Conservation (phyloP, 2,888 invertebrate species). For the Holacanthella duospinosa region DNA sequence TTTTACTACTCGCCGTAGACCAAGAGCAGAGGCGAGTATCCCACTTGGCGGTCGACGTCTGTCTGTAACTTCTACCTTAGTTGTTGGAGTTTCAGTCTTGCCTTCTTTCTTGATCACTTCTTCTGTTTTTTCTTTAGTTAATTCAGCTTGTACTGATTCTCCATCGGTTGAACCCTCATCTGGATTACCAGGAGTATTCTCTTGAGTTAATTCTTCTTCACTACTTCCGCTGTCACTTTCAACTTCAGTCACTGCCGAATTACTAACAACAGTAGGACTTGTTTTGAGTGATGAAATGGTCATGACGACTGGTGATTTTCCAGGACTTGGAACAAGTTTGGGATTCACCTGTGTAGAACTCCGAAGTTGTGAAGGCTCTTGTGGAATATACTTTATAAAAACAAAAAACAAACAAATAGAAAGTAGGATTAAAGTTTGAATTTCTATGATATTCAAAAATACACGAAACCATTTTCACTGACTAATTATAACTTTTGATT, state of each 20-base stretch:
- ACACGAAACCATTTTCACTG: too few species aligned
- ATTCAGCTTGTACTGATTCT: background rate
- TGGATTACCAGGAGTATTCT: conserved; percentile 6
- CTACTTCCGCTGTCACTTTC: background rate
- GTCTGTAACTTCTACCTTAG: conserved; percentile 11
- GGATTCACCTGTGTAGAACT: background rate
- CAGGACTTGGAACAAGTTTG: background rate
- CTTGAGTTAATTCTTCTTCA: conserved; percentile 1
- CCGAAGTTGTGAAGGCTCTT: conserved; percentile 13
- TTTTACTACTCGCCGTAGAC: conserved; percentile 16
- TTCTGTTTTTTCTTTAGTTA: conserved; percentile 1
- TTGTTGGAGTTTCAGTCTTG: background rate
- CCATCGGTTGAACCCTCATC: background rate
- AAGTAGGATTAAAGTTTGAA: too few species aligned
- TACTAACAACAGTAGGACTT: conserved; percentile 31
- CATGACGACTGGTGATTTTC: conserved; percentile 32
- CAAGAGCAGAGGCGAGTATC: conserved; percentile 34
- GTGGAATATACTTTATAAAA: conserved; percentile 15
- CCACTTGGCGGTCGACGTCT: conserved; percentile 19
- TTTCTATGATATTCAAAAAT: too few species aligned
- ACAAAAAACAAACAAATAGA: background rate
- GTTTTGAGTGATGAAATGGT: conserved; percentile 35
- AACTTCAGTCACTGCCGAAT: conserved; percentile 13
- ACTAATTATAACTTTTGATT: too few species aligned
- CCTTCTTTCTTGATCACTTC: conserved; percentile 11